phyloP scores from a whole-genome alignment of 2,888 invertebrate genomes.

The Podotricha telesiphe region DNA sequence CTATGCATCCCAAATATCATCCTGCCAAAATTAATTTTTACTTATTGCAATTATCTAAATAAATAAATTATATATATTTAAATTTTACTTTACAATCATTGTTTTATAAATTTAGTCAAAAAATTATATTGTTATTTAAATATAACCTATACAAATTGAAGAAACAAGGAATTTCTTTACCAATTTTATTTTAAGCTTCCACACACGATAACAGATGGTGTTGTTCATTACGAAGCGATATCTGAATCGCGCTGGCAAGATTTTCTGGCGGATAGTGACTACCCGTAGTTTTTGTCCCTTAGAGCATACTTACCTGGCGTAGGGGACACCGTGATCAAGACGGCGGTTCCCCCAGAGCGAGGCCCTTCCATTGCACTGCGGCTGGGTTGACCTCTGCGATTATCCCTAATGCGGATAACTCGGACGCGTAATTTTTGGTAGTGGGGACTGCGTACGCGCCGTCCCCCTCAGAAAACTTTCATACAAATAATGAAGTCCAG shows the following conservation, averaged over 20 bases:
- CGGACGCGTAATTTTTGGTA: constrained; percentile 63
- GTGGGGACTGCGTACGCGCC: constrained; percentile 63
- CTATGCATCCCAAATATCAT: too few relatives aligned
- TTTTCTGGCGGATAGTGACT: constrained; percentile 43
- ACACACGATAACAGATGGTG: constrained; percentile 46
- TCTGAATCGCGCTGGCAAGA: constrained; percentile 49
- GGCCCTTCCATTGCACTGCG: constrained; percentile 61
- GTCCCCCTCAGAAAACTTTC: constrained; percentile 50
- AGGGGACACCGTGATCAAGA: constrained; percentile 61
- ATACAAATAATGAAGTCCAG: too few relatives aligned
- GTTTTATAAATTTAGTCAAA: too few relatives aligned
- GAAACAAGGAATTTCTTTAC: too few relatives aligned
- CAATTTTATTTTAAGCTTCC: too few relatives aligned
- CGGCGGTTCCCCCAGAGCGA: constrained; percentile 64
- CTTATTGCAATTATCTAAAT: too few relatives aligned
- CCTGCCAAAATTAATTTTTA: too few relatives aligned
- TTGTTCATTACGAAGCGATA: neutral
- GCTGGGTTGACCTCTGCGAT: constrained; percentile 61
- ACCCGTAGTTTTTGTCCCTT: accelerated
- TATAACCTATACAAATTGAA: too few relatives aligned
- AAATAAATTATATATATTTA: too few relatives aligned
- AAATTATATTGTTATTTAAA: too few relatives aligned
- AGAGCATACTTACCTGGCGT: constrained; percentile 62
- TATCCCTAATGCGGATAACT: constrained; percentile 62
- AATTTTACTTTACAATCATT: too few relatives aligned